Conservation (phyloP, 35 echinoderm and acorn worm genomes). For the Heliocidaris tuberculata region DNA sequence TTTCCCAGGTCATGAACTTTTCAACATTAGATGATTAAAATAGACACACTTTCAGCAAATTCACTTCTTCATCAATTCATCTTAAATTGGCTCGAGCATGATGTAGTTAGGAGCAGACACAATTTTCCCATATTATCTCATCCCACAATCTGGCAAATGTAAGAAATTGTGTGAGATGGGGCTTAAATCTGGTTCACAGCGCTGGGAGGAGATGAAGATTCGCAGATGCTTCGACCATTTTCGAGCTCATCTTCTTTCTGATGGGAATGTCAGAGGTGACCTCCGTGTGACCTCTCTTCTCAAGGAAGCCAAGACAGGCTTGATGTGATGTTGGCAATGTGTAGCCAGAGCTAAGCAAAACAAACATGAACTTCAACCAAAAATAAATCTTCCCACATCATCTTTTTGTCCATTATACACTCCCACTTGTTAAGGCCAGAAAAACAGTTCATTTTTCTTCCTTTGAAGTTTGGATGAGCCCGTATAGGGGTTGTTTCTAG, state of each 20-base stretch:
- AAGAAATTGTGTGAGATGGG: not conserved
- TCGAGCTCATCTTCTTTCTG: not conserved
- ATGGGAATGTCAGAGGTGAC: conserved; percentile 18
- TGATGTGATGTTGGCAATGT: conserved; percentile 6
- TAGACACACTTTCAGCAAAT: not conserved
- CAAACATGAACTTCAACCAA: conserved; percentile 39
- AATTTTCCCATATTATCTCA: no score
- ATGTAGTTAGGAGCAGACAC: no score
- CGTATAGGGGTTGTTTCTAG: no score
- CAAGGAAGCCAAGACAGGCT: not conserved
- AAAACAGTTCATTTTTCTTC: conserved; percentile 13
- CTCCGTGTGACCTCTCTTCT: not conserved
- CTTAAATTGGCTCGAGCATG: not conserved
- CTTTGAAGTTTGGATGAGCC: not conserved
- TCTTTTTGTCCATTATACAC: not conserved
- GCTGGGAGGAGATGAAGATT: not conserved
- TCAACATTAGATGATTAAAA: not conserved
- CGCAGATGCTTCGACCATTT: not conserved
- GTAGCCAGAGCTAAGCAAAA: conserved; percentile 31
- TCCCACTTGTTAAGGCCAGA: conserved; percentile 14
- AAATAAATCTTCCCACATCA: not conserved
- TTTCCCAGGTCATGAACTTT: conserved; percentile 1
- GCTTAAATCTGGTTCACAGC: not conserved
- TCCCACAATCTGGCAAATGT: no score
- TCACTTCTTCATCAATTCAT: not conserved